Conservation (phyloP, 2,797 vertebrate species). For the Leuciscus waleckii region DNA sequence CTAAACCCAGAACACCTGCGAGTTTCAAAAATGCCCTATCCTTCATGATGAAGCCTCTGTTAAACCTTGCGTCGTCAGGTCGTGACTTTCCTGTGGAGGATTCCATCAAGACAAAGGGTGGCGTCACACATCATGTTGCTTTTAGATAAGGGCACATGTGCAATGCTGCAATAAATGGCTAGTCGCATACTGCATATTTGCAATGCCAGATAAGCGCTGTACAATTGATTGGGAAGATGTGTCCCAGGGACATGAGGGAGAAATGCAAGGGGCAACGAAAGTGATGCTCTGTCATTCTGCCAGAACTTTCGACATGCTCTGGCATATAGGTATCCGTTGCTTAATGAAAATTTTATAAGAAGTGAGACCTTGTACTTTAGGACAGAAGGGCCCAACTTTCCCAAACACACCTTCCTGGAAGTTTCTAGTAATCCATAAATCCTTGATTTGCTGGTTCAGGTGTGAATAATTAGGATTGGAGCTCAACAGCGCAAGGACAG, state of each 20-base stretch:
- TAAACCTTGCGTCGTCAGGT: slow-evolving; percentile 71
- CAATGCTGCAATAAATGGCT: background rate
- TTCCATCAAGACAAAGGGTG: slow-evolving; percentile 63
- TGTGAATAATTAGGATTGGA: background rate
- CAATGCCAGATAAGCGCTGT: background rate
- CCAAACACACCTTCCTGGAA: background rate
- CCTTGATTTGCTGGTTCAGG: background rate
- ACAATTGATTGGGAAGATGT: background rate
- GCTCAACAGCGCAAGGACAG: background rate
- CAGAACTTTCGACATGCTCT: background rate
- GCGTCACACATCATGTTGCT: slow-evolving; percentile 50
- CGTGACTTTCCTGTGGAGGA: slow-evolving; percentile 59
- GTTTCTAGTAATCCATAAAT: background rate
- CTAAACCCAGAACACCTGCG: slow-evolving; percentile 60
- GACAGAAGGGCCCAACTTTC: background rate
- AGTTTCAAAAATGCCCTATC: slow-evolving; percentile 51
- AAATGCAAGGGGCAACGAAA: background rate
- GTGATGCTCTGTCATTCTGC: background rate
- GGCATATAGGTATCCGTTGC: background rate
- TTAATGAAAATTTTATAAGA: background rate
- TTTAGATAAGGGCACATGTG: slow-evolving; percentile 7
- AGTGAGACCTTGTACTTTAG: background rate
- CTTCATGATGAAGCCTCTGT: slow-evolving; percentile 67
- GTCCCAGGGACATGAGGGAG: background rate
- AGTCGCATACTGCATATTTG: background rate